Evolutionary conservation across 2,888 invertebrate genomes (phyloP), one percentile per base, ranked within the genome.

Genomic region (Drosophila subquinaria): DNA sequence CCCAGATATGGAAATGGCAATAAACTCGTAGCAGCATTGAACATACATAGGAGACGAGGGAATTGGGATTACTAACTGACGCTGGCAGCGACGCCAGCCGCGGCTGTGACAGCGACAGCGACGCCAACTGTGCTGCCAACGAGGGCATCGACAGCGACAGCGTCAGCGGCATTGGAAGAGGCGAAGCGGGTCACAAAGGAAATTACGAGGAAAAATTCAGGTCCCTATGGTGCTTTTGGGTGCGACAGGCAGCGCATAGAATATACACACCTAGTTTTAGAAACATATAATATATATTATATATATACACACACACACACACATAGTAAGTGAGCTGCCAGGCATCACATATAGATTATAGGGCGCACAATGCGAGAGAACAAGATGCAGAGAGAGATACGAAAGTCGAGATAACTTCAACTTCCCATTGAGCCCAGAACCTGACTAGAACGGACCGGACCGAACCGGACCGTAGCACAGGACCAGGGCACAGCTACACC

Each of bases 1-100:
- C 82, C 89, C 88, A 84, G 86, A 86, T 89, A 86, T 86, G 88
- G 86, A 88, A 86, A 88, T 76, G 89, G 84, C 87, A 85, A 87
- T 77, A 85, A 85, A 85, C 87, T 87, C 84, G 78, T 72, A 86
- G 65, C 72, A 52, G 79, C 79, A 79, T 71, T 79, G 80, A 76
- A 63, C 63, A 73, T 69, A 76, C 67, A 69, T 76, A 60, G 76
- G 63, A 59, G 79, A 67, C 57, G 71, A 76, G 82, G 80, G 84
- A 76, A 78, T 80, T 88, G 84, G 88, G 89, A 86, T 84, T 86
- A 87, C 87, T 60, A 74, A 73, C 60, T 60, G 70, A 60, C 78
- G 75, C 45, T 42, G 70, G 45, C 76, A 13, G 61, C 62, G 73
- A 50, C 66, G 70, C n/a, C 5, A 35, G 38, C 55, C 47, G n/a